These are phyloP conservation scores for Rattus norvegicus DNA, from an alignment of 2,113 vertebrate species.

Conservation along the genomic window GRCr8 NC_086038.1:35763501-35764000, in stretches of 20 bases:
- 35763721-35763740: background rate
- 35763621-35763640: slow-evolving; percentile 43
- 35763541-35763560: slow-evolving; percentile 42
- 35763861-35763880: background rate
- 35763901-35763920: background rate
- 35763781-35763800: too few relatives aligned
- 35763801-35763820: background rate
- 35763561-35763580: slow-evolving; percentile 74
- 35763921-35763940: background rate
- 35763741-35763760: background rate
- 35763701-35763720: background rate
- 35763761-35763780: background rate
- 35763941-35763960: background rate
- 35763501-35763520: slow-evolving; percentile 76
- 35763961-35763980: background rate
- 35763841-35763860: background rate
- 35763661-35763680: background rate
- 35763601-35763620: slow-evolving; percentile 52
- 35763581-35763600: slow-evolving; percentile 33
- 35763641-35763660: background rate
- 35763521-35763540: slow-evolving; percentile 74
- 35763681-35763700: background rate
- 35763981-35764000: background rate
- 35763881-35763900: background rate
- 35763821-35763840: background rate